Evolutionary conservation across 2,797 vertebrate genomes (phyloP).

Genomic region (Fistularia tabacaria): DNA sequence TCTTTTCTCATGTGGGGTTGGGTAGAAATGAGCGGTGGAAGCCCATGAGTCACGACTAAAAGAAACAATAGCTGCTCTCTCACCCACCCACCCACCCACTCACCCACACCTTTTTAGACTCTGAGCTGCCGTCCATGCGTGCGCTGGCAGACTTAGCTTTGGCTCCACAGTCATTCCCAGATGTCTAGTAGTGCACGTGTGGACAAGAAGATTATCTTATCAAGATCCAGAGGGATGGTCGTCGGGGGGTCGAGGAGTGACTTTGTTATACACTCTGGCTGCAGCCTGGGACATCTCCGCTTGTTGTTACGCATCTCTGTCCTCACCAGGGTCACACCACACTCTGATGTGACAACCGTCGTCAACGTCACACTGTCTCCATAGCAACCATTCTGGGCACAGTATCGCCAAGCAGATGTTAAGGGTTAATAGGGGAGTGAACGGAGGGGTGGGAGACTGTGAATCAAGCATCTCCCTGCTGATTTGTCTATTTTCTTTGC

Average conservation of each 20-base stretch:
- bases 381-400: conserved; percentile 55
- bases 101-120: conserved; percentile 1
- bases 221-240: conserved; percentile 12
- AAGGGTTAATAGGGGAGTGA: conserved; percentile 35
- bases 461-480: conserved; percentile 8
- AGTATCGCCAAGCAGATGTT: conserved; percentile 60
- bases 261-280: conserved; percentile 14
- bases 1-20: not conserved
- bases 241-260: not conserved
- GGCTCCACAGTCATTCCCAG: conserved; percentile 6
- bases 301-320: conserved; percentile 51
- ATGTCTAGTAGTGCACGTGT: conserved; percentile 10
- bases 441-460: conserved; percentile 17
- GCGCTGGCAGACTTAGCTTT: conserved; percentile 16
- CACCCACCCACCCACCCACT: conserved; percentile 10
- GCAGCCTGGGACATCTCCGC: conserved; percentile 50
- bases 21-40: conserved; percentile 40
- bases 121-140: conserved; percentile 4
- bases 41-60: conserved; percentile 53
- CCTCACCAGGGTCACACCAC: conserved; percentile 57
- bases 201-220: conserved; percentile 18
- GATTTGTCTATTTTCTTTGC: conserved; percentile 5
- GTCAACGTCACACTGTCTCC: conserved; percentile 61
- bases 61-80: conserved; percentile 14
- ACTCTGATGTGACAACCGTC: conserved; percentile 50